phyloP scores from a whole-genome alignment of 1,140 invertebrate genomes.

The Bombus superbus region DNA sequence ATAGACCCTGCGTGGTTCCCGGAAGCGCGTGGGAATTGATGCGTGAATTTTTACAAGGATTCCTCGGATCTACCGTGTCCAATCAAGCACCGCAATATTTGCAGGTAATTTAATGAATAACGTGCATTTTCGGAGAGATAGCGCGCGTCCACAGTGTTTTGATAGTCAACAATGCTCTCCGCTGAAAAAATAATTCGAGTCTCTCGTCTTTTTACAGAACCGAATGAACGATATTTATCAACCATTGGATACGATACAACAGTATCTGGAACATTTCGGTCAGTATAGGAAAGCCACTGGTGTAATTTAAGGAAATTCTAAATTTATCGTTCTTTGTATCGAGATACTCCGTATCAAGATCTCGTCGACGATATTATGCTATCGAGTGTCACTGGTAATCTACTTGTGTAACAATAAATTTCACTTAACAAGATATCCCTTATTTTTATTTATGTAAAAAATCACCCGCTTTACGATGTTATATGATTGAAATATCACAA shows the following conservation, averaged over 20 bases:
- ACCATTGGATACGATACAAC: constrained; percentile 95
- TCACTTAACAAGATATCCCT: not conserved
- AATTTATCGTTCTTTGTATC: not conserved
- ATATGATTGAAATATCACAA: not conserved
- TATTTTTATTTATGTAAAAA: not conserved
- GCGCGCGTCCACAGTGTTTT: not conserved
- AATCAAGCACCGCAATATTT: constrained; percentile 86
- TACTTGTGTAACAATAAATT: not conserved
- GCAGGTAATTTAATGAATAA: constrained; percentile 77
- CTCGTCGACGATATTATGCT: not conserved
- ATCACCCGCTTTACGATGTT: too few species aligned
- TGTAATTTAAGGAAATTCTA: constrained; percentile 73
- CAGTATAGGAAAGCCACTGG: constrained; percentile 90
- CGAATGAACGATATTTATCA: constrained; percentile 94
- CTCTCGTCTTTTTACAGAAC: constrained; percentile 84
- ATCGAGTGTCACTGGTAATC: not conserved
- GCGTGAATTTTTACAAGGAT: constrained; percentile 95
- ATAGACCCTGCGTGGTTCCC: constrained; percentile 94
- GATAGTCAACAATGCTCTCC: not conserved
- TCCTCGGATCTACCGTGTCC: constrained; percentile 90
- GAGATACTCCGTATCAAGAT: not conserved
- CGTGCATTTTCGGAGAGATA: not conserved
- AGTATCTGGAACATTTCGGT: constrained; percentile 97
- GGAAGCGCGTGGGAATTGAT: constrained; percentile 95
- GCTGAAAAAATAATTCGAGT: not conserved